Conservation (phyloP, 2,888 invertebrate species). For the Phyllotreta striolata region DNA sequence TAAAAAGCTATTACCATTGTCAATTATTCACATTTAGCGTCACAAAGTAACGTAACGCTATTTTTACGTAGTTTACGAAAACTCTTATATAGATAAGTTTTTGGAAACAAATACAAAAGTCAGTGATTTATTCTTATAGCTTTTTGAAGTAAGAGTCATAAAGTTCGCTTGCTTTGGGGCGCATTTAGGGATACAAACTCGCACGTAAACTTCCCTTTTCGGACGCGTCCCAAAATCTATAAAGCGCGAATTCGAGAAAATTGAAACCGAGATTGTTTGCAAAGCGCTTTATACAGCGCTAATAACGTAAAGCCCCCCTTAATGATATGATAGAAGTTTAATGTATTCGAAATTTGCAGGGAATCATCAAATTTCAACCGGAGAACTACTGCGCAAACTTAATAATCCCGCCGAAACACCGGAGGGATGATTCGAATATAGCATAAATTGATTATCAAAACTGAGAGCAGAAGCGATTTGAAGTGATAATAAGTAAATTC, state of each 20-base stretch:
- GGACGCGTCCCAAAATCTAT: neutral
- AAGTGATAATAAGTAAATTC: neutral
- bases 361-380: conserved; percentile 23
- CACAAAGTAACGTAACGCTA: no score
- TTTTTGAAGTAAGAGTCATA: no score
- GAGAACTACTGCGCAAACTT: conserved; percentile 17
- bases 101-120: no score
- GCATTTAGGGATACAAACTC: no score
- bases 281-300: conserved; percentile 3
- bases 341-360: conserved; percentile 26
- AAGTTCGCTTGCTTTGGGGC: no score
- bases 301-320: conserved; percentile 20
- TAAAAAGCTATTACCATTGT: no score
- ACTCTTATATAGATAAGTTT: no score
- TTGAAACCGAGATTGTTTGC: conserved; percentile 16
- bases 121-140: no score
- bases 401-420: conserved; percentile 20
- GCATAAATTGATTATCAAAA: conserved; percentile 14
- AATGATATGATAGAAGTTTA: conserved; percentile 27
- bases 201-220: no score
- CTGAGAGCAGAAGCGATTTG: neutral
- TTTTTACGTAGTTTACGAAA: no score
- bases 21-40: no score
- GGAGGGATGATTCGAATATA: conserved; percentile 7
- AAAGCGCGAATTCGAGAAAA: conserved; percentile 3